phyloP scores from a whole-genome alignment of 2,888 invertebrate genomes.

The Bombylius discolor region DNA sequence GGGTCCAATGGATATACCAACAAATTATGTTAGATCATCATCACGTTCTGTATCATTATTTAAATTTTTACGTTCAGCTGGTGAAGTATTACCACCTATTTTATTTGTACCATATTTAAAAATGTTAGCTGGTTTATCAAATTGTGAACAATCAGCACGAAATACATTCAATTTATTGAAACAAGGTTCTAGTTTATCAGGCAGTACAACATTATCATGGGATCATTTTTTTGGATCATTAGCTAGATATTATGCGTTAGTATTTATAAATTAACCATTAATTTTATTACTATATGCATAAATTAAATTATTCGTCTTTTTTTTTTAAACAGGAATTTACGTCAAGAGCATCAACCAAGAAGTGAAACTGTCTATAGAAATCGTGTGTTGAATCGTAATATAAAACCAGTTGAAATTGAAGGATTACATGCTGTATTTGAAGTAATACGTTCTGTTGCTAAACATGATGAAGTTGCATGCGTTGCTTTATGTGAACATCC shows the following conservation, averaged over 20 bases:
- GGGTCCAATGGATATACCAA: constrained; percentile 35
- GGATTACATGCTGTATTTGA: constrained; percentile 71
- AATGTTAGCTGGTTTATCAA: constrained; percentile 73
- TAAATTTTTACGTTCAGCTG: constrained; percentile 82
- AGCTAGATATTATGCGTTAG: constrained; percentile 53
- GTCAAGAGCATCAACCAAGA: constrained; percentile 53
- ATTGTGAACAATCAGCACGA: constrained; percentile 59
- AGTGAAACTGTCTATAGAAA: constrained; percentile 52
- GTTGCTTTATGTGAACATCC: constrained; percentile 76
- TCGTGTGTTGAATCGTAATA: constrained; percentile 44
- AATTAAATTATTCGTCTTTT: not conserved
- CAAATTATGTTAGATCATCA: constrained; percentile 25
- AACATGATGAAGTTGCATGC: constrained; percentile 66
- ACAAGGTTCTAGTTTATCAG: constrained; percentile 43
- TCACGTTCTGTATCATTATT: constrained; percentile 64
- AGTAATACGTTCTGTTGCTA: constrained; percentile 64
- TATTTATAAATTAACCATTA: constrained; percentile 1
- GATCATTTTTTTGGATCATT: constrained; percentile 77
- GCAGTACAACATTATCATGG: constrained; percentile 54
- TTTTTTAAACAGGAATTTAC: constrained; percentile 43
- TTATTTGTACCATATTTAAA: constrained; percentile 77
- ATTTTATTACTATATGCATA: not conserved
- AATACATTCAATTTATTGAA: constrained; percentile 67
- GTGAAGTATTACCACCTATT: constrained; percentile 70
- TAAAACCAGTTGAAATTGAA: constrained; percentile 69